These are phyloP conservation scores for Hyphantria cunea DNA, from an alignment of 1,140 invertebrate genomes.

Conservation along the genomic window DNA sequence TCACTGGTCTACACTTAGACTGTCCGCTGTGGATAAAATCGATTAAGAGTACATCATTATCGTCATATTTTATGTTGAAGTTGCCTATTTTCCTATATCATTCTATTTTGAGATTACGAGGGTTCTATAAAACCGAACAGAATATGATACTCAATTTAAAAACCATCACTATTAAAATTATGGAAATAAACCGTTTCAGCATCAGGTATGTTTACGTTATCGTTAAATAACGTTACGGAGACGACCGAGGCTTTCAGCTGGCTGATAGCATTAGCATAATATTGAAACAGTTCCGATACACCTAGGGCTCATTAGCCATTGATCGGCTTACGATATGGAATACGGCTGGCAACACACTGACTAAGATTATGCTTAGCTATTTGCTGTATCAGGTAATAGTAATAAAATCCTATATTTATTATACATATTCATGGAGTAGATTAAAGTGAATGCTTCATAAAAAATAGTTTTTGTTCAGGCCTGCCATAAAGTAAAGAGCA, in stretches of 20 bases:
- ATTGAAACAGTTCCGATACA: conserved; percentile 56
- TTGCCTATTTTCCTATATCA: too few relatives aligned
- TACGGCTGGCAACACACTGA: conserved; percentile 25
- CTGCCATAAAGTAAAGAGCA: too few relatives aligned
- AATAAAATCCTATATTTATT: neutral
- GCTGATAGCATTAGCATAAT: conserved; percentile 70
- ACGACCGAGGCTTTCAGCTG: conserved; percentile 52
- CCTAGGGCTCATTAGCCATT: conserved; percentile 60
- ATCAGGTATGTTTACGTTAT: conserved; percentile 31
- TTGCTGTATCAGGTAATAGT: neutral
- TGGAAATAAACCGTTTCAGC: conserved; percentile 29
- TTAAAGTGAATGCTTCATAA: too few relatives aligned
- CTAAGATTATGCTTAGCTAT: conserved; percentile 10
- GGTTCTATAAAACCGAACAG: too few relatives aligned
- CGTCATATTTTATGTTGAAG: too few relatives aligned
- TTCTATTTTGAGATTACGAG: too few relatives aligned
- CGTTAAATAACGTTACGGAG: conserved; percentile 41
- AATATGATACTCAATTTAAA: conserved; percentile 15
- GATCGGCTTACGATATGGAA: conserved; percentile 61
- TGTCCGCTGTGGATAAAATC: too few relatives aligned
- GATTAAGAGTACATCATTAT: too few relatives aligned
- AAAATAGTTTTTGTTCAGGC: too few relatives aligned
- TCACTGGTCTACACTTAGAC: too few relatives aligned
- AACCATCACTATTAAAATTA: conserved; percentile 28
- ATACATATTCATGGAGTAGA: too few relatives aligned